These are phyloP conservation scores for Lasioglossum vierecki DNA, from an alignment of 2,888 invertebrate genomes.

Conservation along the genomic window DNA sequence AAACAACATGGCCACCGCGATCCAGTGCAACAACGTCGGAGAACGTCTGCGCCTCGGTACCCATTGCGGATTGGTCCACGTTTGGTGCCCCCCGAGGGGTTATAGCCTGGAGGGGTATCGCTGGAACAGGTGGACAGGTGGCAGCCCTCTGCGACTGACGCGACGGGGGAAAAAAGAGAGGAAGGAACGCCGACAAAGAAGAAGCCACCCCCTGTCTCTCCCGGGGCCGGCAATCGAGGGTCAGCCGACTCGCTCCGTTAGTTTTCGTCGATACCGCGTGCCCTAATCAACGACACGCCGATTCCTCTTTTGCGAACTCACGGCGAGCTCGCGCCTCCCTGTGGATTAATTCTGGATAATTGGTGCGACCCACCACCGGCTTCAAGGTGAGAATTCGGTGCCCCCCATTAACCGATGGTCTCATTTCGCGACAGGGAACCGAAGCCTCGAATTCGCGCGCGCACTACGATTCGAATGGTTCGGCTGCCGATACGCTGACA, in stretches of 20 bases:
- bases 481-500: too few relatives aligned
- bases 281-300: slow-evolving; percentile 10
- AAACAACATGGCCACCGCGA: slow-evolving; percentile 69
- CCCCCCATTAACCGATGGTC: background rate
- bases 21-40: slow-evolving; percentile 28
- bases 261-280: slow-evolving; percentile 35
- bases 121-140: slow-evolving; percentile 27
- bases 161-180: background rate
- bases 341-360: slow-evolving; percentile 30
- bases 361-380: slow-evolving; percentile 13
- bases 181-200: slow-evolving; percentile 6
- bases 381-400: slow-evolving; percentile 45
- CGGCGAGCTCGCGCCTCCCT: slow-evolving; percentile 30
- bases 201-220: background rate
- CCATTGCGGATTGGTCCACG: slow-evolving; percentile 80
- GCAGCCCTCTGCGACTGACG: background rate
- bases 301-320: slow-evolving; percentile 14
- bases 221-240: background rate
- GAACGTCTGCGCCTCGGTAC: slow-evolving; percentile 68
- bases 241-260: slow-evolving; percentile 21
- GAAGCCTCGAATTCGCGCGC: background rate
- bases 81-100: slow-evolving; percentile 66
- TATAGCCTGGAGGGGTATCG: slow-evolving; percentile 44
- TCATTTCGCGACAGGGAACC: too few relatives aligned
- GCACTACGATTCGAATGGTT: background rate